A percentile compares a stretch with the other conserved stretches of the same genome.
Evolutionary conservation across 2,888 invertebrate species (phyloP).

Genomic region (Microplitis manilae): DNA sequence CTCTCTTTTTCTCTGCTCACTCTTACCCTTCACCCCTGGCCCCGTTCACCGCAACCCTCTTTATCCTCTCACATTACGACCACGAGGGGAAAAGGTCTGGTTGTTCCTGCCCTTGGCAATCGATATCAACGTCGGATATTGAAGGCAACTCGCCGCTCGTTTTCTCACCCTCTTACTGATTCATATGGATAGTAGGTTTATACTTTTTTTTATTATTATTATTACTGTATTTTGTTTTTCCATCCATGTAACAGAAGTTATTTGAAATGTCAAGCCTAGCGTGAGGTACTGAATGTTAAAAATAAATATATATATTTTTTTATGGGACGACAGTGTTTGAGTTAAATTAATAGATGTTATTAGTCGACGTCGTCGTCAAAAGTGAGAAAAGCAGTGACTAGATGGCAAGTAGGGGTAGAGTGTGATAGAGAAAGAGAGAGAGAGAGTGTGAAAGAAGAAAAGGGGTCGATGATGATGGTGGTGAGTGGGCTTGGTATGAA

Average conservation of each 20-base stretch:
- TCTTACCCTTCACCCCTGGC: constrained; percentile 21
- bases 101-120: constrained; percentile 57
- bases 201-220: neutral
- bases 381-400: neutral
- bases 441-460: constrained; percentile 39
- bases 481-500: constrained; percentile 37
- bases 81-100: constrained; percentile 44
- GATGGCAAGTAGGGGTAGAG: neutral
- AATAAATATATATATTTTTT: neutral
- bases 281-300: neutral
- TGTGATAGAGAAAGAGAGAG: neutral
- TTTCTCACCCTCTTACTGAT: constrained; percentile 12
- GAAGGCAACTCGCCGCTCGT: constrained; percentile 28
- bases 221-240: neutral
- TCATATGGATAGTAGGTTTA: neutral
- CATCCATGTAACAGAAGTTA: neutral
- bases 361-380: constrained; percentile 13
- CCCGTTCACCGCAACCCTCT: constrained; percentile 46
- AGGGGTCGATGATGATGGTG: constrained; percentile 44
- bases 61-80: constrained; percentile 45
- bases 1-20: constrained; percentile 30
- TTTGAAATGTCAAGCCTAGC: neutral
- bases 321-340: neutral
- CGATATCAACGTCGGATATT: constrained; percentile 62
- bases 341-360: constrained; percentile 17